Evolutionary conservation across 2,113 vertebrate species (phyloP), one percentile per base, ranked within the genome.

Genomic region (Forbesichthys papilliferus): DNA sequence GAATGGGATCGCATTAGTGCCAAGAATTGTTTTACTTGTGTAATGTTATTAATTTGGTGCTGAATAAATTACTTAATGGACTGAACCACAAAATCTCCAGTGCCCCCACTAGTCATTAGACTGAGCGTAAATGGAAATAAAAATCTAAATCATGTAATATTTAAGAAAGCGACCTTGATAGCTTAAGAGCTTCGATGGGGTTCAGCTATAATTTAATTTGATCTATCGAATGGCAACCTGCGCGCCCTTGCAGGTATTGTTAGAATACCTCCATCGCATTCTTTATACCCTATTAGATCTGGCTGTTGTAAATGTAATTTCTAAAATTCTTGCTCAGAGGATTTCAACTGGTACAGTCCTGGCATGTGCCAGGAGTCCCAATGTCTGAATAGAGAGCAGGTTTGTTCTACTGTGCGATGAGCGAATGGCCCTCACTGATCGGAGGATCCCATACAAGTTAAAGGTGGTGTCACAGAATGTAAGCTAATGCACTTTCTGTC

Each of bases 241-340:
- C 49, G 53, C 69, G 2, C 64, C 68, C 80, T 83, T 80, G 67
- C 60, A 60, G 80, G 64, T 79, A 64, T 69, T 48, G 34, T 58
- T 86, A 80, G 86, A 85, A 59, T 61, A 61, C 64, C 72, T 85
- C 81, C 81, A 83, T 75, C 66, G 27, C 64, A 75, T 76, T 78
- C 65, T 85, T 68, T 57, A 48, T 66, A 60, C 61, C 81, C 83
- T 75, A 85, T 84, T 90, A 75, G 69, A 87, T 80, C 73, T 71
- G 75, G 69, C 74, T 79, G 78, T 72, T 77, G 69, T 54, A 79
- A 86, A 85, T 86, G 75, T 60, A 57, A 73, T 81, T 81, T 60
- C 60, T 58, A 10, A 75, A 73, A 75, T 74, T 81, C 75, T 74
- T 79, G 33, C 77, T 70, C 67, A 46, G 3, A 65, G 63, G 64